phyloP scores from a whole-genome alignment of 2,797 vertebrate genomes.

The Myotis myotis region DNA sequence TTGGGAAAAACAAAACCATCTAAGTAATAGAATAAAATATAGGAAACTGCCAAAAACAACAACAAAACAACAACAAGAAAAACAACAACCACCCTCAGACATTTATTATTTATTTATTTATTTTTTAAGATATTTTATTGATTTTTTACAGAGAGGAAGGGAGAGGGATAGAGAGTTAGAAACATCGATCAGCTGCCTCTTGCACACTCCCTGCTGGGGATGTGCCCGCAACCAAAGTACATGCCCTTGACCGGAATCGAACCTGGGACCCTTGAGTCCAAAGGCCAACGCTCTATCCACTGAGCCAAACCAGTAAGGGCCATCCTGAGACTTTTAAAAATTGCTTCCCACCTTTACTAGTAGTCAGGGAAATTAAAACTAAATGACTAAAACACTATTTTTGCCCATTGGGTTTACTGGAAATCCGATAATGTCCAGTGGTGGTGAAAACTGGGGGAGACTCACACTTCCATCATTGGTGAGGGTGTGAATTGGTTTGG shows the following conservation, averaged over 20 bases:
- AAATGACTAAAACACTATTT: background rate
- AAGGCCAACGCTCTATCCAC: too few species aligned
- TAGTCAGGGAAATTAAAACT: background rate
- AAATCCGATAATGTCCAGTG: background rate
- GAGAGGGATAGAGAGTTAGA: too few species aligned
- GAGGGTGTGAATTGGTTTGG: background rate
- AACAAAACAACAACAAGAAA: background rate
- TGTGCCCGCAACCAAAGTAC: too few species aligned
- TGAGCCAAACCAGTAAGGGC: too few species aligned
- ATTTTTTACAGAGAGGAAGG: too few species aligned
- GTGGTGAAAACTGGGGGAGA: background rate
- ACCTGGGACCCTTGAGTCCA: too few species aligned
- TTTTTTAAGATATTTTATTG: too few species aligned
- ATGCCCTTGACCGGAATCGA: too few species aligned
- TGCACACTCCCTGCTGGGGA: too few species aligned
- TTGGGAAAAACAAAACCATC: background rate
- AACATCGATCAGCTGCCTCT: too few species aligned
- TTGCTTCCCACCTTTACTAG: background rate
- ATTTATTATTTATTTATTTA: background rate
- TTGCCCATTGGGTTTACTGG: background rate
- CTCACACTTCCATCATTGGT: background rate
- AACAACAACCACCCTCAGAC: background rate
- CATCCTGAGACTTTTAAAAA: background rate
- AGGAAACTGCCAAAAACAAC: background rate
- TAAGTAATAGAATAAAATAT: constrained; percentile 1